A percentile compares a stretch with the other conserved stretches of the same genome.
Evolutionary conservation across 2,797 vertebrate species (phyloP).

Genomic region (Moxostoma hubbsi): DNA sequence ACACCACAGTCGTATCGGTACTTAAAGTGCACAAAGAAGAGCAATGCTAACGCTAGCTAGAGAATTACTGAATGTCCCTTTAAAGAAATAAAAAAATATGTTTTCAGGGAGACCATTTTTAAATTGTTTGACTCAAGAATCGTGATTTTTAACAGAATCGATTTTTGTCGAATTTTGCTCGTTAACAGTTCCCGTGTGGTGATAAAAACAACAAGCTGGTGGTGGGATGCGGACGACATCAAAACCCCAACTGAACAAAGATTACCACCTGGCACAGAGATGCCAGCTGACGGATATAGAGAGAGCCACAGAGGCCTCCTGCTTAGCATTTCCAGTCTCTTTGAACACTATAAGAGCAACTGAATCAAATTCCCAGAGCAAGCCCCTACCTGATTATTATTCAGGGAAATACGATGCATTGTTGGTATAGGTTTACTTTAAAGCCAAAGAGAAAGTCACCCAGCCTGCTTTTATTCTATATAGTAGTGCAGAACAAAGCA

Average conservation of each 20-base stretch:
- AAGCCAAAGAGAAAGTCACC: background rate
- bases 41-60: too few species aligned
- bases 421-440: conserved; percentile 2
- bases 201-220: background rate
- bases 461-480: conserved; percentile 12
- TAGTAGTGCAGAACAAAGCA: background rate
- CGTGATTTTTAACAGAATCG: too few species aligned
- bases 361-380: conserved; percentile 24
- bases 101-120: too few species aligned
- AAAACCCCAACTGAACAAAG: conserved; percentile 22
- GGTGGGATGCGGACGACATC: background rate
- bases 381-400: background rate
- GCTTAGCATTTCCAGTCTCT: conserved; percentile 22
- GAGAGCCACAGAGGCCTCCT: background rate
- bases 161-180: background rate
- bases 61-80: too few species aligned
- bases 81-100: too few species aligned
- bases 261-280: conserved; percentile 26
- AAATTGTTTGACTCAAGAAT: too few species aligned
- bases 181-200: background rate
- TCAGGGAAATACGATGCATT: background rate
- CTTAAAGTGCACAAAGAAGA: too few species aligned
- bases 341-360: conserved; percentile 29
- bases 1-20: too few species aligned
- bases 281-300: background rate